These are phyloP conservation scores for Nephrotoma flavescens DNA, from an alignment of 2,888 invertebrate genomes.

Conservation along the genomic window DNA sequence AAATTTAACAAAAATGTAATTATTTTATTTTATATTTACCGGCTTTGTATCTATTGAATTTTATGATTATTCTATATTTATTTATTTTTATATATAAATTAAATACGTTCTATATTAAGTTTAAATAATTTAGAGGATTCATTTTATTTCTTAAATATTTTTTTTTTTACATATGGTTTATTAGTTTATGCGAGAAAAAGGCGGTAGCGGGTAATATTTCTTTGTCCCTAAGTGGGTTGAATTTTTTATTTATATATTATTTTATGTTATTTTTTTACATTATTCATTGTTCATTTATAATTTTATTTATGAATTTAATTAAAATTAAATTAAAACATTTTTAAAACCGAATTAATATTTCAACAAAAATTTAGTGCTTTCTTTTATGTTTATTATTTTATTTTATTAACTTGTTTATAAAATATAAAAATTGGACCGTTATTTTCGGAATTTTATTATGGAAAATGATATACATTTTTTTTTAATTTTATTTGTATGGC, in stretches of 20 bases:
- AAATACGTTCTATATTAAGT: background rate
- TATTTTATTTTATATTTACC: background rate
- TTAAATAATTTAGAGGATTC: background rate
- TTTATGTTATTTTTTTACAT: background rate
- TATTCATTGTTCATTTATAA: background rate
- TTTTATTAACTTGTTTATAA: background rate
- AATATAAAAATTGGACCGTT: background rate
- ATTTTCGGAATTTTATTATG: background rate
- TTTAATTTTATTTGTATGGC: background rate
- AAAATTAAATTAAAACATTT: background rate
- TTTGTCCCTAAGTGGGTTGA: background rate
- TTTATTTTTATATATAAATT: background rate
- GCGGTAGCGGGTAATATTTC: slow-evolving; percentile 3
- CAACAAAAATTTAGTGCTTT: background rate
- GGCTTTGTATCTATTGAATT: background rate
- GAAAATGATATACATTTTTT: background rate
- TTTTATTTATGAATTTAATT: background rate
- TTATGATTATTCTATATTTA: background rate
- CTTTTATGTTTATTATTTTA: background rate
- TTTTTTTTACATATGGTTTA: background rate
- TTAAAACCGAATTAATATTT: background rate
- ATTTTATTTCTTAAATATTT: background rate
- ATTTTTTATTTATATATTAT: background rate
- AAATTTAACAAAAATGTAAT: slow-evolving; percentile 5
- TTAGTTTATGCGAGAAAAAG: slow-evolving; percentile 3